Base-by-base conservation (phyloP, 1,140 invertebrate species). In the Drosophila mojavensis region DNA sequence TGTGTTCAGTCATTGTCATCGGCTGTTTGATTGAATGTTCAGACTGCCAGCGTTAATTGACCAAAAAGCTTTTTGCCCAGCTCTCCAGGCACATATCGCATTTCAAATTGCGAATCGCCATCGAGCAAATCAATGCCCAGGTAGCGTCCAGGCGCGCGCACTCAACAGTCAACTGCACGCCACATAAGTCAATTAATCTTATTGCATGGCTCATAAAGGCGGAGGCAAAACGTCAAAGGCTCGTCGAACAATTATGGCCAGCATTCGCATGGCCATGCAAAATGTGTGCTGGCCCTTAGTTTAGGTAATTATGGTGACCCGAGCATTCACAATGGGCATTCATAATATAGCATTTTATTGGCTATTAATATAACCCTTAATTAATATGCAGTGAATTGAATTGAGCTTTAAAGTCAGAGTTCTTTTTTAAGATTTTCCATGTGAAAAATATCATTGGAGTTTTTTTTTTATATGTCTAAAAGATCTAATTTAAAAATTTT, bases 101-200 rank as follows among this genome's bases (percentile, higher is more conserved):
- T 66, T 55, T 55, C 51, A 48, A 28, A 13, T 10, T 13, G 36
- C 36, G 36, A 11, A 39, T 39, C 3, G 11, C 36, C 36, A 48
- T 20, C 33, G 3, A 26, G 36, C 36, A 53, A 55, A 65, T 55
- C 62, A 47, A 55, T 45, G 33, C 36, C 15, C 51, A 65, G 62
- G 62, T 65, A 55, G 28, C 7, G 43, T 6, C 50, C 3, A 30
- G 28, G 15, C 36, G 10, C 50, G 6, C 39, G 39, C 41, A 17
- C 13, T 50, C 39, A 15, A 45, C 17, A 39, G 26, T 47, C 43
- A 58, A 58, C 17, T 30, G 36, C 50, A 54, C 43, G 36, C 41
- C n/a, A 62, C 48, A 48, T 53, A 67, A 60, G 53, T 41, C 62
- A 71, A 71, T 71, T 71, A 71, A 71, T 71, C 62, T 43, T 71